Evolutionary conservation across 2,797 vertebrate genomes (phyloP).

Genomic region (Oryzias dopingdopingensis): DNA sequence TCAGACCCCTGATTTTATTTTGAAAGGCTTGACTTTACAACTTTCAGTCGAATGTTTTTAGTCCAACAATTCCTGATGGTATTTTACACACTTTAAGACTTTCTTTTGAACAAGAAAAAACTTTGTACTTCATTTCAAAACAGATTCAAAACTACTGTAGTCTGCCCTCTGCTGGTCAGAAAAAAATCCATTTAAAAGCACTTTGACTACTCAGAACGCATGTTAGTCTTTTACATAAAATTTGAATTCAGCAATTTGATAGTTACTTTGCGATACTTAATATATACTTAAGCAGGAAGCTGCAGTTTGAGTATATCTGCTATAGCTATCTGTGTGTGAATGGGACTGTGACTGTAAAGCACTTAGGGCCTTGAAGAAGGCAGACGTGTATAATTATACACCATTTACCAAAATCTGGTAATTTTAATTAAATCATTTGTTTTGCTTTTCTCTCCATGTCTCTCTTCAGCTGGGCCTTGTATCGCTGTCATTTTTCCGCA

Average conservation of each 20-base stretch:
- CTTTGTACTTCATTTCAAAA: background rate
- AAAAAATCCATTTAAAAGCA: background rate
- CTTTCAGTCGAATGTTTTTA: too few species aligned
- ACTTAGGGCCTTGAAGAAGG: too few species aligned
- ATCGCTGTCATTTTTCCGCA: constrained; percentile 93
- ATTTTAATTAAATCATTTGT: background rate
- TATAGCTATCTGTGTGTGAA: too few species aligned
- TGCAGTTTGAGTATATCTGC: background rate
- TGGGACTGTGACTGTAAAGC: too few species aligned
- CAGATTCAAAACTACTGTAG: background rate
- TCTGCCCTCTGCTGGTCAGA: background rate
- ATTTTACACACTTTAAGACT: too few species aligned
- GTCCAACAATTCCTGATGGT: too few species aligned
- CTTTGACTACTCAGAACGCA: background rate
- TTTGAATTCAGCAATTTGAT: background rate
- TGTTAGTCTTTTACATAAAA: background rate
- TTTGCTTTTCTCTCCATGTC: constrained; percentile 26
- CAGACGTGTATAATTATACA: too few species aligned
- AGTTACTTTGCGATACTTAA: background rate
- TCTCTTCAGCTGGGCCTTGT: constrained; percentile 88
- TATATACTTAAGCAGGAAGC: background rate
- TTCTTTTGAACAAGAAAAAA: background rate
- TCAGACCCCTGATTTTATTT: too few species aligned
- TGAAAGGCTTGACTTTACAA: too few species aligned
- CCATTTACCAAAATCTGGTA: too few species aligned